Base-by-base conservation (phyloP, 2,113 vertebrate species). In the Xenopus borealis region DNA sequence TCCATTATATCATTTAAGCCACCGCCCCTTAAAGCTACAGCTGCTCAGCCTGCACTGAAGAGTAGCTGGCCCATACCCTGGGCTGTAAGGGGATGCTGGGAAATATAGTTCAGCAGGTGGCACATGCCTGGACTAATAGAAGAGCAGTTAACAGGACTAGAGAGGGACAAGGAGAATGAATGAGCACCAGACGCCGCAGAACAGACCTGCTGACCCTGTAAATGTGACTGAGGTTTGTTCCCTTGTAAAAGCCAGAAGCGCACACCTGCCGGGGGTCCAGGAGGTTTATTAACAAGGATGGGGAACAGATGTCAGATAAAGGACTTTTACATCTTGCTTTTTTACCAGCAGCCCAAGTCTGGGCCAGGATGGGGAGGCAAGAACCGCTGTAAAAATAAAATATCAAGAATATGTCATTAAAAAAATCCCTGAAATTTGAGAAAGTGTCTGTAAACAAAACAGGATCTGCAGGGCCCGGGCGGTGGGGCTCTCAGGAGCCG, bases 371-470 rank as follows among this genome's bases (percentile, higher is more conserved):
- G 81, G 79, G 83, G 59, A 75, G 83, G 81, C 76, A 73, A 30
- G 18, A 57, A 20, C 69, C 80, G 81, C 78, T 20, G 65, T 57
- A 81, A 81, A 82, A 85, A 79, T 14, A 65, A 53, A 65, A 66
- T 18, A 62, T 12, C 19, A 20, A 53, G 57, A 40, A 40, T 40
- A 40, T 40, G 8, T 7, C 5, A 40, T 40, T 7, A 40, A 40
- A 0, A 0, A 53, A 23, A 75, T 80, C 78, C 46, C 82, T 0
- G 68, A 80, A 87, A 84, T 52, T 75, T 78, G 82, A 86, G 81
- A 86, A 84, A 81, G 84, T 79, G 82, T 75, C 81, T 72, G 62
- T 81, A 83, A 85, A 83, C 53, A 71, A 74, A 78, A 47, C 72
- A 76, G 83, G 80, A 79, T 40, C 27, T 47, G 46, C 46, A 12